Percentiles rank a stretch among this genome's conserved stretches.
phyloP scores from a whole-genome alignment of 2,888 invertebrate genomes.

The Epinotia nisella region DNA sequence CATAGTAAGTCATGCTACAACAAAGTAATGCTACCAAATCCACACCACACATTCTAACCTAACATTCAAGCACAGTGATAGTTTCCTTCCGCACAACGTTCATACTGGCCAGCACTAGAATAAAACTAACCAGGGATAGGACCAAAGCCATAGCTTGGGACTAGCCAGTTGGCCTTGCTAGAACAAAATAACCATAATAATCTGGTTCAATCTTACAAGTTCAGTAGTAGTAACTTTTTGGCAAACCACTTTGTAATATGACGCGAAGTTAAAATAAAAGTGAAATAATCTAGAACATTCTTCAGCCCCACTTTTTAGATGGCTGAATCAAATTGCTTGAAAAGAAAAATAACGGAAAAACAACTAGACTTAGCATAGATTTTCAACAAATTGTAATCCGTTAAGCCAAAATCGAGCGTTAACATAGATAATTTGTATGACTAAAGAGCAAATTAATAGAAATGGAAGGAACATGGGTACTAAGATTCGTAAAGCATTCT shows the following conservation, averaged over 20 bases:
- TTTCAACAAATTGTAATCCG: background rate
- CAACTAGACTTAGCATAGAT: slow-evolving; percentile 9
- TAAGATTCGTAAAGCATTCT: slow-evolving; percentile 11
- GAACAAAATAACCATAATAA: slow-evolving; percentile 10
- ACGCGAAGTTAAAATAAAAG: slow-evolving; percentile 24
- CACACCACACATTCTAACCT: slow-evolving; percentile 37
- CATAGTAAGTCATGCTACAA: slow-evolving; percentile 33
- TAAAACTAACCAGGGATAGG: background rate
- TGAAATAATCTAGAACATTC: slow-evolving; percentile 71
- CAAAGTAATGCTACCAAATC: slow-evolving; percentile 24
- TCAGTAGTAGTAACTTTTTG: background rate
- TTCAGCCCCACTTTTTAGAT: slow-evolving; percentile 47
- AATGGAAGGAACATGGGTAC: slow-evolving; percentile 28
- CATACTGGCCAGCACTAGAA: background rate
- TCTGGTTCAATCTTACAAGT: background rate
- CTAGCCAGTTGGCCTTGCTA: background rate
- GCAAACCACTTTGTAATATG: slow-evolving; percentile 23
- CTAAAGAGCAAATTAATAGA: slow-evolving; percentile 31
- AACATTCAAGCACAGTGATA: slow-evolving; percentile 17
- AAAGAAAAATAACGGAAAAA: slow-evolving; percentile 7
- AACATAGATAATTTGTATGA: slow-evolving; percentile 7
- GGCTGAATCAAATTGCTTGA: slow-evolving; percentile 21
- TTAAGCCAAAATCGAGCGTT: background rate
- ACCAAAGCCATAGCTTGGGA: slow-evolving; percentile 7
- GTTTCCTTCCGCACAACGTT: slow-evolving; percentile 4